phyloP scores from a whole-genome alignment of 2,113 vertebrate species.

The Python bivittatus region DNA sequence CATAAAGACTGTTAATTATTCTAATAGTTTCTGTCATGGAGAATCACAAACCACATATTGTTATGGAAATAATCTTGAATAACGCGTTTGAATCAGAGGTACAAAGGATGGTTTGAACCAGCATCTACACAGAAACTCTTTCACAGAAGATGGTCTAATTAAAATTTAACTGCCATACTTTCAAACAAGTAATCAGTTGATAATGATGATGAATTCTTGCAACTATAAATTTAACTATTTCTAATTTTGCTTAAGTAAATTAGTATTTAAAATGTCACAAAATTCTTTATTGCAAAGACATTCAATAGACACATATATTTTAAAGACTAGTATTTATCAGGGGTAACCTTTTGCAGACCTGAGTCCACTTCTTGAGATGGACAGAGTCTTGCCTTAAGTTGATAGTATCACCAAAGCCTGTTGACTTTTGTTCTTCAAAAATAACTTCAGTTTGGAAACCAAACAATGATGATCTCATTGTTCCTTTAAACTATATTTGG shows the following conservation, averaged over 20 bases:
- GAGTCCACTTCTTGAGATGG: not conserved
- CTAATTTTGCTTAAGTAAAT: not conserved
- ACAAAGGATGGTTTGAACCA: not conserved
- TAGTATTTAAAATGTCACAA: not conserved
- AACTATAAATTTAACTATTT: not conserved
- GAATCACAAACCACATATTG: not conserved
- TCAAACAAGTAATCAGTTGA: not conserved
- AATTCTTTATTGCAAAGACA: not conserved
- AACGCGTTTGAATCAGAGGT: not conserved
- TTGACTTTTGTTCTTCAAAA: not conserved
- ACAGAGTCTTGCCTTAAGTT: not conserved
- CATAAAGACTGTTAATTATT: not conserved
- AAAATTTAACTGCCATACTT: not conserved
- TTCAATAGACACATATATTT: not conserved
- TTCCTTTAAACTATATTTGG: not conserved
- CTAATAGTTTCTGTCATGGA: constrained; percentile 12
- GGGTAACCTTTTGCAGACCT: not conserved
- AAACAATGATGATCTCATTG: not conserved
- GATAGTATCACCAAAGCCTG: not conserved
- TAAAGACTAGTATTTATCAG: not conserved
- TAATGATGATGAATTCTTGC: not conserved
- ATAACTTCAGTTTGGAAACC: not conserved
- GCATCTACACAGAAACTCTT: not conserved
- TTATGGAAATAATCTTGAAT: not conserved
- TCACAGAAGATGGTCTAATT: not conserved